Percentiles rank a stretch among this genome's conserved stretches.
Conservation (phyloP, 2,888 invertebrate genomes). For the Crocallis elinguaria region DNA sequence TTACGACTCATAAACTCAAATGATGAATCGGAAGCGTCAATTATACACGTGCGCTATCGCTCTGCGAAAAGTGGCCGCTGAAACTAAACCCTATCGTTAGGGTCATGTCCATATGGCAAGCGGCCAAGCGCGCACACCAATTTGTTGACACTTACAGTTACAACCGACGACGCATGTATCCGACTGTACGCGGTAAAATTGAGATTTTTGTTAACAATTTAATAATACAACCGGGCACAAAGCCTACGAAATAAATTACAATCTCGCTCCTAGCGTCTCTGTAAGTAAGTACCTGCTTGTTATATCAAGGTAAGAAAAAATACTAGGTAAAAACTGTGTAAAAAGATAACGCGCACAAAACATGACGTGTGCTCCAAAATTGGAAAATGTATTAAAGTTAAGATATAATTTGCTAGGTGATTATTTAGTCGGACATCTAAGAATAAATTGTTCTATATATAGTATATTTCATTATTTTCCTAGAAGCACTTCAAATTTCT, state of each 20-base stretch:
- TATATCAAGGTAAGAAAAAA: background rate
- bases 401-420: no score
- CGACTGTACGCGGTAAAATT: constrained; percentile 12
- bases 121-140: constrained; percentile 46
- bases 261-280: constrained; percentile 1
- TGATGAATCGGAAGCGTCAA: constrained; percentile 35
- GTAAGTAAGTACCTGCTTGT: background rate
- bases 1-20: constrained; percentile 34
- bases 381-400: background rate
- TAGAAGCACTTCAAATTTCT: no score
- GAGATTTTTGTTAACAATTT: constrained; percentile 19
- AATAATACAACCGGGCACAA: constrained; percentile 12
- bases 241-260: constrained; percentile 14
- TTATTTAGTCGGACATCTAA: no score
- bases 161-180: constrained; percentile 34
- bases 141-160: constrained; percentile 45
- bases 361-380: background rate
- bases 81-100: constrained; percentile 43
- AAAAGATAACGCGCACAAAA: no score
- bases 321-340: no score
- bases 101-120: constrained; percentile 47
- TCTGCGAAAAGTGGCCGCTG: constrained; percentile 39
- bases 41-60: constrained; percentile 38
- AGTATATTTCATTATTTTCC: no score
- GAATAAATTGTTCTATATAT: no score